Conservation (phyloP, 2,888 invertebrate species). For the Pantelozetes paolii region DNA sequence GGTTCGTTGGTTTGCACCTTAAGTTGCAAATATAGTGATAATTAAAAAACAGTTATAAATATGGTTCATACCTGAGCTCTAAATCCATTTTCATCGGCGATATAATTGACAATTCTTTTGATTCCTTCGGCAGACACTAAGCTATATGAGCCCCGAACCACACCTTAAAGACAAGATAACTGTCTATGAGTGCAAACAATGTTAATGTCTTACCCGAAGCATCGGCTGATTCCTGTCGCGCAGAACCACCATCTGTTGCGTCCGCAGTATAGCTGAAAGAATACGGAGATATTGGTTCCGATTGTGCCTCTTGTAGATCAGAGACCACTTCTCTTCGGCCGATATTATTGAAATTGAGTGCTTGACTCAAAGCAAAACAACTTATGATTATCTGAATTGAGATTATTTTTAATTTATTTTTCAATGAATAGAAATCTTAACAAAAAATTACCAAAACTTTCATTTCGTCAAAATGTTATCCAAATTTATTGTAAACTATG, state of each 20-base stretch:
- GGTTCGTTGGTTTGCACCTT: slow-evolving; percentile 38
- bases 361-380: neutral
- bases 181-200: too few relatives aligned
- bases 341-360: neutral
- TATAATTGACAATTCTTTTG: slow-evolving; percentile 40
- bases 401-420: neutral
- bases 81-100: slow-evolving; percentile 41
- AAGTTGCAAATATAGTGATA: neutral
- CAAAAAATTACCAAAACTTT: neutral
- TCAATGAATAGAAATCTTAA: neutral
- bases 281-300: slow-evolving; percentile 25
- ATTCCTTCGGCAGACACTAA: slow-evolving; percentile 36
- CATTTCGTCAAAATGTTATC: too few relatives aligned
- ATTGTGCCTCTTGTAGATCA: neutral
- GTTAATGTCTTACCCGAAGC: slow-evolving; percentile 11
- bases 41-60: neutral
- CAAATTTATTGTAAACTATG: too few relatives aligned
- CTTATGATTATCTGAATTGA: neutral
- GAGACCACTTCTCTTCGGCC: neutral
- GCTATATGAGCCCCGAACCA: slow-evolving; percentile 35
- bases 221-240: slow-evolving; percentile 30
- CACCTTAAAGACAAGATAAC: neutral
- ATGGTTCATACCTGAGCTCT: slow-evolving; percentile 32
- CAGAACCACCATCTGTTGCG: slow-evolving; percentile 19
- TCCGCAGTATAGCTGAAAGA: slow-evolving; percentile 35